Evolutionary conservation across 2,113 vertebrate genomes (phyloP).

Genomic region (Pseudonaja textilis): DNA sequence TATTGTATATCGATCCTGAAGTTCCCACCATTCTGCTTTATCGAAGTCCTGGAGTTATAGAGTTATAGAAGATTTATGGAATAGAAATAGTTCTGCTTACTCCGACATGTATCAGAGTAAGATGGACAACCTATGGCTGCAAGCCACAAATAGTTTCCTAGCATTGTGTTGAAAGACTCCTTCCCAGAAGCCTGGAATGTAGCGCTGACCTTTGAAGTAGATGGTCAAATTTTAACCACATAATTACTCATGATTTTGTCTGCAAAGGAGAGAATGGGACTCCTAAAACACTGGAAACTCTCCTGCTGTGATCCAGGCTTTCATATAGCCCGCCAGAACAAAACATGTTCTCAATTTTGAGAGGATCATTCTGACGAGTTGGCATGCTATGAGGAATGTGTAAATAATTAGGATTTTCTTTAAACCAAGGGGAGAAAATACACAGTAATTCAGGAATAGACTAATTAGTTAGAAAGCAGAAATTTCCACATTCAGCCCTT

Average conservation of each 20-base stretch:
- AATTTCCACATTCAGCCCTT: no score
- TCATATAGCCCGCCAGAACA: neutral
- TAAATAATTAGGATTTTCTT: neutral
- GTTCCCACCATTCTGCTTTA: neutral
- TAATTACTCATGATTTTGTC: neutral
- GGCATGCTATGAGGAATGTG: neutral
- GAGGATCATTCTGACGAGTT: neutral
- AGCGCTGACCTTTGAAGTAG: neutral
- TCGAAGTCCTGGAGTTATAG: neutral
- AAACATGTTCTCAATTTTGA: neutral
- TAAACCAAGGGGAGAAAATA: neutral
- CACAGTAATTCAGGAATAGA: neutral
- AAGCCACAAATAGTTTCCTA: neutral
- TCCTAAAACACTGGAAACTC: neutral
- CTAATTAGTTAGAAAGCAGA: neutral
- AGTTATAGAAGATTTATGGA: neutral
- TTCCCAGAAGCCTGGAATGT: neutral
- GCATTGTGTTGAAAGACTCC: neutral
- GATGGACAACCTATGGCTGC: neutral
- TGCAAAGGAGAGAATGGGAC: neutral
- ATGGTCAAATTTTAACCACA: neutral
- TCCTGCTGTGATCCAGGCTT: neutral
- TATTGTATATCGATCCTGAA: neutral
- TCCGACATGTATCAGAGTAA: neutral
- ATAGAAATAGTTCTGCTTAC: neutral